phyloP scores from a whole-genome alignment of 2,888 invertebrate species.

The Ceraclea dissimilis region DNA sequence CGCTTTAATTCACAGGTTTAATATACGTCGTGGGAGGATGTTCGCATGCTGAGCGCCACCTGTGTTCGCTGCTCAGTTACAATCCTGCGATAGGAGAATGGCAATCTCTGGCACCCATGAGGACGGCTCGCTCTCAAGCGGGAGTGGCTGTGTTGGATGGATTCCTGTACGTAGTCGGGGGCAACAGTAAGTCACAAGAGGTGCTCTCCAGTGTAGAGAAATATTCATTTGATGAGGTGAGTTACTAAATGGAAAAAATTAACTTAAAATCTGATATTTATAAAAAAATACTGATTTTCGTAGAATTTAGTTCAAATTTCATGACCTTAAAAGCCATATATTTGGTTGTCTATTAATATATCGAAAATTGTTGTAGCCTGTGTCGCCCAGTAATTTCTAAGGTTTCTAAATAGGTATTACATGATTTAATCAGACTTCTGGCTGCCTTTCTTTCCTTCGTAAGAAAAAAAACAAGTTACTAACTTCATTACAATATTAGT shows the following conservation, averaged over 20 bases:
- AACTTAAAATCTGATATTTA: not conserved
- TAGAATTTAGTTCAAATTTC: too few species aligned
- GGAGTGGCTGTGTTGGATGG: conserved; percentile 81
- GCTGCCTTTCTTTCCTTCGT: too few species aligned
- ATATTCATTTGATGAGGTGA: conserved; percentile 71
- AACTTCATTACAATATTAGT: too few species aligned
- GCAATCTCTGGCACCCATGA: conserved; percentile 69
- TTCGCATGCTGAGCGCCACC: conserved; percentile 70
- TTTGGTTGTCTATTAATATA: too few species aligned
- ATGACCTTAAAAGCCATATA: too few species aligned
- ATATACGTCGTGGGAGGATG: conserved; percentile 91
- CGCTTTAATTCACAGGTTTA: conserved; percentile 53
- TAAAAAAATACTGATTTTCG: too few species aligned
- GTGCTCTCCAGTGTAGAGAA: conserved; percentile 77
- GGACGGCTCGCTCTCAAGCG: conserved; percentile 77
- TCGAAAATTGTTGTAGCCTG: too few species aligned
- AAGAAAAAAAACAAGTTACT: too few species aligned
- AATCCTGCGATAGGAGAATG: conserved; percentile 77
- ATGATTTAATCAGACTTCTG: too few species aligned
- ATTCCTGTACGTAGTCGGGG: conserved; percentile 81
- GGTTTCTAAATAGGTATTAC: too few species aligned
- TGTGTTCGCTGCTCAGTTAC: conserved; percentile 72
- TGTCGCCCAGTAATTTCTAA: too few species aligned
- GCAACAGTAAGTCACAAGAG: conserved; percentile 72
- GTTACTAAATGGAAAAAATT: too few species aligned